Percentiles rank a stretch among this genome's conserved stretches.
Conservation (phyloP, 2,797 vertebrate genomes). For the Linurgus olivaceus region DNA sequence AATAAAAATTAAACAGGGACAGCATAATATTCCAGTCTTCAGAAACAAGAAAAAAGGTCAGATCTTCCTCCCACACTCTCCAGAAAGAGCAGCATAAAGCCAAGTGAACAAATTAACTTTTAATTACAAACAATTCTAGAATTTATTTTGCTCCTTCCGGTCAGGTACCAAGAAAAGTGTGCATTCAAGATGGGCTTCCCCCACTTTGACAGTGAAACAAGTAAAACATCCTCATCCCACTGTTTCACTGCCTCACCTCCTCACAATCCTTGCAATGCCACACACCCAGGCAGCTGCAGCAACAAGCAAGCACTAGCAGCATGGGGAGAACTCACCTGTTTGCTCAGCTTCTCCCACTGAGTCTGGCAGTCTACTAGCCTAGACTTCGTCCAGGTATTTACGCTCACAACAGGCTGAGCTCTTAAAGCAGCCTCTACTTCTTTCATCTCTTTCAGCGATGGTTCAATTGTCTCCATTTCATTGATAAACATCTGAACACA, state of each 20-base stretch:
- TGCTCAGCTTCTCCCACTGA: slow-evolving; percentile 86
- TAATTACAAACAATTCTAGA: not conserved
- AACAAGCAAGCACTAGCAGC: not conserved
- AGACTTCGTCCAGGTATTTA: slow-evolving; percentile 83
- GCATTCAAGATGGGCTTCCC: not conserved
- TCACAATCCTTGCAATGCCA: not conserved
- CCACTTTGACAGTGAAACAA: not conserved
- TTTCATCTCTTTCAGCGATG: slow-evolving; percentile 86
- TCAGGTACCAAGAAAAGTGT: not conserved
- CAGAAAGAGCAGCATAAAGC: not conserved
- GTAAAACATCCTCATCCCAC: not conserved
- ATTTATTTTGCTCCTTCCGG: not conserved
- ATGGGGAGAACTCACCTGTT: slow-evolving; percentile 79
- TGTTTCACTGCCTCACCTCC: not conserved
- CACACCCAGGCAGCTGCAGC: not conserved
- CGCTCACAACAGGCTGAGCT: slow-evolving; percentile 72
- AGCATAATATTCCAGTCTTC: not conserved
- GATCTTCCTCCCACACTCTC: not conserved
- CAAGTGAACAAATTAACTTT: not conserved
- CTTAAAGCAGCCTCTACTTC: slow-evolving; percentile 83
- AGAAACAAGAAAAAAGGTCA: not conserved
- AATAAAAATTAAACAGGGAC: not conserved
- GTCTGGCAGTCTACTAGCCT: slow-evolving; percentile 77
- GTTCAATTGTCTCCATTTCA: slow-evolving; percentile 88
- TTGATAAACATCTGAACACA: slow-evolving; percentile 81